Base-by-base conservation (phyloP, 2,797 vertebrate species). In the Toxotes lorentzi region DNA sequence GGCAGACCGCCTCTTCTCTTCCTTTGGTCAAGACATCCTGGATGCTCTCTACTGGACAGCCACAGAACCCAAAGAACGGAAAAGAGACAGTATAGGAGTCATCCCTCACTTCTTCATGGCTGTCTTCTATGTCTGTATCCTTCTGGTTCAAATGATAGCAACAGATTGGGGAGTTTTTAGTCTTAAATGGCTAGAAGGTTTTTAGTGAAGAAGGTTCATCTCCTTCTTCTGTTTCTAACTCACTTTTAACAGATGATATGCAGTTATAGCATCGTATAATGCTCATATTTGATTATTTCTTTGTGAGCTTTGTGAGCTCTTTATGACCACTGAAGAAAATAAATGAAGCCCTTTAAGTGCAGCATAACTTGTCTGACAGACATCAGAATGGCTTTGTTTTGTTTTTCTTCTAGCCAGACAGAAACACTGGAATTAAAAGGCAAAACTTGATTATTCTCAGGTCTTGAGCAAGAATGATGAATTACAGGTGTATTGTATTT, bases 61-160 rank as follows among this genome's bases (percentile, higher is more conserved):
- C 60, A 99, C 98, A 5, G 98, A 99, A 89, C 98, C 97, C 41
- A 99, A 97, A 80, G 97, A 98, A 76, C 95, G 96, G 71, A 99
- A 98, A 90, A 94, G 97, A 90, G 97, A 97, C 79, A 98, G 96
- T 73, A 97, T 99, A 17, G 97, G 98, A 41, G 96, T 99, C 89
- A 97, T 99, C 66, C 97, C 98, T 78, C 98, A 99, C 91, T 99
- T 99, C 82, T 81, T 99, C 76, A 99, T 99, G 97, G 98, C 97
- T 0, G 97, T 99, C 67, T 94, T 97, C n/a, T 99, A 99, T 87
- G 98, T 99, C 89, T 99, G 98, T 99, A 99, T 99, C 98, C 96
- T 98, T 84, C 34, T 27, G 10, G n/a, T 27, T 57, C 4, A 63
- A 32, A 27, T 14, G 4, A 38, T 41, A 43, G 23, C 4, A 41